Percentiles rank a stretch among this genome's conserved stretches.
Conservation (phyloP, 2,797 vertebrate genomes). For the Leucoraja ocellata region DNA sequence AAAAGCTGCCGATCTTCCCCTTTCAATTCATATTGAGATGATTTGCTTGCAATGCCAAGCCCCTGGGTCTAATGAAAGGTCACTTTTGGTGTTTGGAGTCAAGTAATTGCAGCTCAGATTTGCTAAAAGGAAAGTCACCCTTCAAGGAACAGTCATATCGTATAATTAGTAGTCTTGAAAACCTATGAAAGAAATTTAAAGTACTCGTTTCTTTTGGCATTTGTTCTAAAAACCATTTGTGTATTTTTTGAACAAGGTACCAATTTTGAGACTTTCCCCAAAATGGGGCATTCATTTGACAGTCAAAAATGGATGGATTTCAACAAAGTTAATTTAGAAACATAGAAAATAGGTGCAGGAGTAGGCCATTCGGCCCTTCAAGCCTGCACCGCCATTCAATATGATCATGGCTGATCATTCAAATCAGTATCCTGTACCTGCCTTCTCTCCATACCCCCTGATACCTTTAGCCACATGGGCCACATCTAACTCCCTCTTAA, state of each 20-base stretch:
- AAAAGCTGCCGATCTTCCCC: not conserved
- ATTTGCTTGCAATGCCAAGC: not conserved
- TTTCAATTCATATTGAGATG: not conserved
- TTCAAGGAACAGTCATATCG: slow-evolving; percentile 1
- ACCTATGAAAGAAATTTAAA: not conserved
- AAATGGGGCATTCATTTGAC: not conserved
- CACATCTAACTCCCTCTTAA: too few relatives aligned
- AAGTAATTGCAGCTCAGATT: not conserved
- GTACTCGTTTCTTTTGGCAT: not conserved
- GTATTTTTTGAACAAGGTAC: not conserved
- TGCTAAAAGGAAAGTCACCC: not conserved
- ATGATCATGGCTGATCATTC: too few relatives aligned
- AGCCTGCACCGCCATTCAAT: too few relatives aligned
- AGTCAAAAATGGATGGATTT: not conserved
- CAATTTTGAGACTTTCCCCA: not conserved
- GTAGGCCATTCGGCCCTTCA: too few relatives aligned
- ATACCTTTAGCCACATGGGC: too few relatives aligned
- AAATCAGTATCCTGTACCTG: too few relatives aligned
- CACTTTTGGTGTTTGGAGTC: not conserved
- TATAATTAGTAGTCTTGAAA: not conserved
- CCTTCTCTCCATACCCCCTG: too few relatives aligned
- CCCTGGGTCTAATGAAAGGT: not conserved
- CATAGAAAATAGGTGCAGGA: too few relatives aligned
- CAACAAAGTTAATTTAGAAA: not conserved
- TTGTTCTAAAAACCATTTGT: not conserved